These are phyloP conservation scores for Halcyon malimbica DNA, from an alignment of 2,113 vertebrate species.

Conservation along the genomic window DNA sequence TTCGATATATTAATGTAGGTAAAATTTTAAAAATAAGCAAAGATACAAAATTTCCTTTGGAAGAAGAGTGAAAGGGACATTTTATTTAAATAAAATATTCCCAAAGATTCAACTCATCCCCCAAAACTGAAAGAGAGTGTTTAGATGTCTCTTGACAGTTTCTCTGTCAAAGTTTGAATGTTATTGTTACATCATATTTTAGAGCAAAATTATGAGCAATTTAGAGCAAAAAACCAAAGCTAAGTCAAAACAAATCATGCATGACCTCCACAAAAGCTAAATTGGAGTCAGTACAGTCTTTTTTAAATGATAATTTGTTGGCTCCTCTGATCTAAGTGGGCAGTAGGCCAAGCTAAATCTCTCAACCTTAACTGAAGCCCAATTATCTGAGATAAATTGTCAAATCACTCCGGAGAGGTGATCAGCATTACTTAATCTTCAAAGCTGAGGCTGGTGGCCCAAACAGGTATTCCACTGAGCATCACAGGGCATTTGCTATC, in stretches of 20 bases:
- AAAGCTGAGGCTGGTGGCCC: not conserved
- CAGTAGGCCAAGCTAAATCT: conserved; percentile 2
- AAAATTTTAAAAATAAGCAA: not conserved
- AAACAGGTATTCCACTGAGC: not conserved
- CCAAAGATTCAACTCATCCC: not conserved
- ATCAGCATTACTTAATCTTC: conserved; percentile 10
- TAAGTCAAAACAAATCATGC: conserved; percentile 17
- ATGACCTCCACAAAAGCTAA: conserved; percentile 2
- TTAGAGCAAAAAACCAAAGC: not conserved
- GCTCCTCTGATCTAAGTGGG: not conserved
- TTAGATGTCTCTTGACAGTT: not conserved
- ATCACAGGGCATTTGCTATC: not conserved
- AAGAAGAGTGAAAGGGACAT: not conserved
- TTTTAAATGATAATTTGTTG: not conserved
- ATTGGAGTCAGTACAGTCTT: not conserved
- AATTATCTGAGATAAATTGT: conserved; percentile 60
- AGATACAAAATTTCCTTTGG: not conserved
- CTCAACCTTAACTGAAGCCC: conserved; percentile 51
- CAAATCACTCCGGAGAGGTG: not conserved
- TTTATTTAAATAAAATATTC: not conserved
- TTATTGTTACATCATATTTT: not conserved
- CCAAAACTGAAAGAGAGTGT: not conserved
- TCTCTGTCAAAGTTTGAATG: not conserved
- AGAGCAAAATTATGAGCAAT: not conserved
- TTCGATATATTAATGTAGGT: not conserved